Evolutionary conservation across 1,140 invertebrate genomes (phyloP).

Genomic region (Plodia interpunctella): DNA sequence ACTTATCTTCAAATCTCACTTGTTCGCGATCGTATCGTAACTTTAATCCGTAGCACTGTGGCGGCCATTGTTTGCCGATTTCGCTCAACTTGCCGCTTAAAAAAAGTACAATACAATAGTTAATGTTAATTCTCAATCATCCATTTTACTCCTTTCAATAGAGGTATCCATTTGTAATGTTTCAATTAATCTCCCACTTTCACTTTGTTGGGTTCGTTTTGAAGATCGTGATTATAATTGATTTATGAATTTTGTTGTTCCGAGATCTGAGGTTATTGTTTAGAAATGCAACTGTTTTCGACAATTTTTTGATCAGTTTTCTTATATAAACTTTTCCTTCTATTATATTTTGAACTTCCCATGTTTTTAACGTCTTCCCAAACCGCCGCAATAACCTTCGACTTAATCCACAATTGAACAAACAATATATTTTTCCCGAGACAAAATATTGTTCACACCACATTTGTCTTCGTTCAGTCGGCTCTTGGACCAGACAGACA

Average conservation of each 20-base stretch:
- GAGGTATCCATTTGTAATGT: conserved; percentile 39
- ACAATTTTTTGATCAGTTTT: too few species aligned
- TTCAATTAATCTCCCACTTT: conserved; percentile 48
- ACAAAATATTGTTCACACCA: not conserved
- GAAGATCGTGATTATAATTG: not conserved
- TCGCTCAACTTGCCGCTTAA: conserved; percentile 28
- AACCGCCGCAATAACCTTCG: too few species aligned
- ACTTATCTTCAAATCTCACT: conserved; percentile 11
- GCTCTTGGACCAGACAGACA: conserved; percentile 26
- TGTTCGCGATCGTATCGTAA: conserved; percentile 28
- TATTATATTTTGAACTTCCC: too few species aligned
- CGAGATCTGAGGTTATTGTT: too few species aligned
- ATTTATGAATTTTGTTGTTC: too few species aligned
- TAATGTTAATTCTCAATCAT: conserved; percentile 20
- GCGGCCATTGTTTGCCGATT: conserved; percentile 36
- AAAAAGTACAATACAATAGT: conserved; percentile 28
- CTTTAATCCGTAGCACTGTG: conserved; percentile 22
- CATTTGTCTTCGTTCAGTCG: not conserved
- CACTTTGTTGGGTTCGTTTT: conserved; percentile 23
- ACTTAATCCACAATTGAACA: too few species aligned
- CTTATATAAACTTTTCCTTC: too few species aligned
- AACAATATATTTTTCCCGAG: not conserved
- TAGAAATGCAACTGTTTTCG: too few species aligned
- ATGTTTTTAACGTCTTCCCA: too few species aligned
- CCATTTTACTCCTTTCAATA: conserved; percentile 26